These are phyloP conservation scores for Clinocottus analis DNA, from an alignment of 2,113 vertebrate genomes.

Conservation along the genomic window DNA sequence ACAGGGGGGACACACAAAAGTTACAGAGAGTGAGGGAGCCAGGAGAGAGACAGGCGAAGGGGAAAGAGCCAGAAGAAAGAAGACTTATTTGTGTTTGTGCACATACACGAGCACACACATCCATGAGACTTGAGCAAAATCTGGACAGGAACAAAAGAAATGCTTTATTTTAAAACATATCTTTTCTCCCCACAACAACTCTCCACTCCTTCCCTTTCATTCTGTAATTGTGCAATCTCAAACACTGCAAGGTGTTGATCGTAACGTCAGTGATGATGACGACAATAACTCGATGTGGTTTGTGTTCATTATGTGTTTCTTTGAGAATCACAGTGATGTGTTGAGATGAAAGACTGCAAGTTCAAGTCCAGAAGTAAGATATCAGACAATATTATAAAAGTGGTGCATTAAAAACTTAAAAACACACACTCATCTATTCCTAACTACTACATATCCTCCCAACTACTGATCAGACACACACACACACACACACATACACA, in stretches of 20 bases:
- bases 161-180: conserved; percentile 85
- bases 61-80: conserved; percentile 17
- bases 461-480: conserved; percentile 14
- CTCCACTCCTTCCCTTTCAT: conserved; percentile 8
- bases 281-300: neutral
- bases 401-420: conserved; percentile 50
- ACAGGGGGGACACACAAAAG: conserved; percentile 42
- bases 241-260: neutral
- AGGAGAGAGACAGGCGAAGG: neutral
- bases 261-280: neutral
- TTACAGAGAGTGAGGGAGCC: conserved; percentile 38
- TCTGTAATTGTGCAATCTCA: neutral
- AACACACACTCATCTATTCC: conserved; percentile 53
- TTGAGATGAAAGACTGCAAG: neutral
- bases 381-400: conserved; percentile 34
- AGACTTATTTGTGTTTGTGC: neutral
- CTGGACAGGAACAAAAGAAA: conserved; percentile 86
- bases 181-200: conserved; percentile 56
- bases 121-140: conserved; percentile 63
- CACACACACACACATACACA: conserved; percentile 37
- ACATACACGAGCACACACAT: conserved; percentile 10
- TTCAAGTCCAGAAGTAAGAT: conserved; percentile 30
- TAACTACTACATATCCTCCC: conserved; percentile 37
- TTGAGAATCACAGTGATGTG: neutral
- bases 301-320: neutral